Percentiles rank a stretch among this genome's conserved stretches.
These are phyloP conservation scores for Anableps anableps DNA, from an alignment of 2,797 vertebrate species.

Conservation along the genomic window DNA sequence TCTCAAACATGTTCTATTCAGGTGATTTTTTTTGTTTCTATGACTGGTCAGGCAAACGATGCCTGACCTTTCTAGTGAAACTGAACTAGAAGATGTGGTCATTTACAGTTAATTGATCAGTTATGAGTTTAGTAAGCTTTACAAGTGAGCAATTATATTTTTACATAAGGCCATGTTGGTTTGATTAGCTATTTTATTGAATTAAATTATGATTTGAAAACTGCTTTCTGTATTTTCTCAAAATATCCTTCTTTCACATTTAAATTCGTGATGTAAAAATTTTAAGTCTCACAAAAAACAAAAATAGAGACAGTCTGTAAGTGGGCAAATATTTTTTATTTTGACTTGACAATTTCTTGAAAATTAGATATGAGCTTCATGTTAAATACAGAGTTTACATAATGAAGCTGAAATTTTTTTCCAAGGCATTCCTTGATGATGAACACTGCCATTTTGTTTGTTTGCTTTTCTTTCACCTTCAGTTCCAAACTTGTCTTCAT, in stretches of 20 bases:
- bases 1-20: not conserved
- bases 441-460: not conserved
- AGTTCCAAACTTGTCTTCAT: conserved; percentile 22
- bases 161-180: not conserved
- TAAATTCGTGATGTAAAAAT: not conserved
- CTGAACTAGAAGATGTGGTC: not conserved
- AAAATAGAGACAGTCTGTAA: not conserved
- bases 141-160: not conserved
- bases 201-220: not conserved
- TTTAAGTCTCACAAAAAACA: not conserved
- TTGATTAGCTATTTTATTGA: not conserved
- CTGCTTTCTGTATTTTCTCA: not conserved
- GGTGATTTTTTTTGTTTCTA: not conserved
- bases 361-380: not conserved
- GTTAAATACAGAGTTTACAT: not conserved
- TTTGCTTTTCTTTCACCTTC: conserved; percentile 16
- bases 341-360: not conserved
- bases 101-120: not conserved
- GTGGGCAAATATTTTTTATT: not conserved
- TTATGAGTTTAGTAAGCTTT: not conserved
- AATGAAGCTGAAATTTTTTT: not conserved
- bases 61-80: not conserved
- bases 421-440: not conserved
- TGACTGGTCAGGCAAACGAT: not conserved
- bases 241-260: not conserved